Conservation (phyloP, 2,113 vertebrate species). For the Percina caprodes region DNA sequence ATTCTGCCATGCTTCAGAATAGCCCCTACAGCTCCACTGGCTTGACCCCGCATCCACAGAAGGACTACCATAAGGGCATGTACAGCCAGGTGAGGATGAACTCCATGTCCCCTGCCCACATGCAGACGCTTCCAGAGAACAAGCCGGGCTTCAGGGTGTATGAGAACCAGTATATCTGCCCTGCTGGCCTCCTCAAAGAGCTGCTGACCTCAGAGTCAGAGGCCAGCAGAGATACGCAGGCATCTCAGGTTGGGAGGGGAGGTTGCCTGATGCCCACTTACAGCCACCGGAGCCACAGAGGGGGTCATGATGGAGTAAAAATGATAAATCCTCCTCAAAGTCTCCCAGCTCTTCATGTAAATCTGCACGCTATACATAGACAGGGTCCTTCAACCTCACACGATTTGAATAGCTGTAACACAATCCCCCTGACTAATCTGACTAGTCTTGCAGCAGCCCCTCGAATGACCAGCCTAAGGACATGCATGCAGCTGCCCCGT, state of each 20-base stretch:
- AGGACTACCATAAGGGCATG: constrained; percentile 91
- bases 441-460: constrained; percentile 83
- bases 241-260: constrained; percentile 83
- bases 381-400: constrained; percentile 79
- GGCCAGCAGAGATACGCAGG: constrained; percentile 84
- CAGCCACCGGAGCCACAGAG: constrained; percentile 72
- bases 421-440: constrained; percentile 86
- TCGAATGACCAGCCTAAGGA: constrained; percentile 87
- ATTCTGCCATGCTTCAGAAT: constrained; percentile 90
- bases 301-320: constrained; percentile 84
- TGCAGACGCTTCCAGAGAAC: constrained; percentile 89
- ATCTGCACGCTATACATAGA: constrained; percentile 85
- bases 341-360: constrained; percentile 66
- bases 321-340: constrained; percentile 82
- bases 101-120: constrained; percentile 86
- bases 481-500: constrained; percentile 87
- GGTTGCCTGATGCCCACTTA: constrained; percentile 69
- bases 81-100: constrained; percentile 89
- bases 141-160: constrained; percentile 87
- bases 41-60: constrained; percentile 84
- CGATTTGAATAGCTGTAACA: constrained; percentile 87
- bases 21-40: constrained; percentile 86
- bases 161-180: constrained; percentile 88
- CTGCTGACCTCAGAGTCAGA: constrained; percentile 91
- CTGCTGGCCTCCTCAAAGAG: constrained; percentile 93